phyloP scores from a whole-genome alignment of 2,113 vertebrate genomes.

The Cnemophilus loriae region DNA sequence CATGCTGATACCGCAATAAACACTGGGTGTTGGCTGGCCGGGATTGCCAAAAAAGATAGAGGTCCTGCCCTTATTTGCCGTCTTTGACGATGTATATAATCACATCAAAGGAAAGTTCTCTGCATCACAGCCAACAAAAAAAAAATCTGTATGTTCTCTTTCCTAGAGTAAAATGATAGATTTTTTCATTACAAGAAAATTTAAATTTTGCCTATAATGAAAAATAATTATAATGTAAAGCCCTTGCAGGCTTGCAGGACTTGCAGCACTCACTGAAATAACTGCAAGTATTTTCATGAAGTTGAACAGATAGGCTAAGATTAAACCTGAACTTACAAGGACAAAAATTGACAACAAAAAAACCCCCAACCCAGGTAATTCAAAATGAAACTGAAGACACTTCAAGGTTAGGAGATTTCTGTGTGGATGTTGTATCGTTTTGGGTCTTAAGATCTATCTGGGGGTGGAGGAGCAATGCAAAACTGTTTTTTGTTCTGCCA shows the following conservation, averaged over 20 bases:
- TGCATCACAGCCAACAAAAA: not conserved
- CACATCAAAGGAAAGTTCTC: slow-evolving; percentile 13
- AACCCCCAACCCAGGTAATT: not conserved
- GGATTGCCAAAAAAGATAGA: slow-evolving; percentile 55
- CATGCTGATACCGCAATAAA: slow-evolving; percentile 49
- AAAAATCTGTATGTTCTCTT: not conserved
- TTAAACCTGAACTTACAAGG: not conserved
- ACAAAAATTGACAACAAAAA: not conserved
- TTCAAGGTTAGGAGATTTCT: not conserved
- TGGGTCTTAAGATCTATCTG: not conserved
- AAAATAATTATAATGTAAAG: not conserved
- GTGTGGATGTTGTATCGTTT: not conserved
- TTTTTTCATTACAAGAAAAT: not conserved
- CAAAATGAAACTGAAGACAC: not conserved
- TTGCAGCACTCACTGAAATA: not conserved
- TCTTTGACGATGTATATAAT: slow-evolving; percentile 23
- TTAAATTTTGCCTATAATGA: not conserved
- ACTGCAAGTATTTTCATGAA: not conserved
- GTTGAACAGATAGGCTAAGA: not conserved
- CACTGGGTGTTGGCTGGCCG: slow-evolving; percentile 45
- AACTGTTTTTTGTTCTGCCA: not conserved
- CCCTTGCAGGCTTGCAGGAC: not conserved
- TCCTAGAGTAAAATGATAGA: not conserved
- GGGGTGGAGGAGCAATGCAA: not conserved
- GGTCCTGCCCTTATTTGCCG: slow-evolving; percentile 40